Conservation (phyloP, 2,888 invertebrate species). For the Ormia ochracea region DNA sequence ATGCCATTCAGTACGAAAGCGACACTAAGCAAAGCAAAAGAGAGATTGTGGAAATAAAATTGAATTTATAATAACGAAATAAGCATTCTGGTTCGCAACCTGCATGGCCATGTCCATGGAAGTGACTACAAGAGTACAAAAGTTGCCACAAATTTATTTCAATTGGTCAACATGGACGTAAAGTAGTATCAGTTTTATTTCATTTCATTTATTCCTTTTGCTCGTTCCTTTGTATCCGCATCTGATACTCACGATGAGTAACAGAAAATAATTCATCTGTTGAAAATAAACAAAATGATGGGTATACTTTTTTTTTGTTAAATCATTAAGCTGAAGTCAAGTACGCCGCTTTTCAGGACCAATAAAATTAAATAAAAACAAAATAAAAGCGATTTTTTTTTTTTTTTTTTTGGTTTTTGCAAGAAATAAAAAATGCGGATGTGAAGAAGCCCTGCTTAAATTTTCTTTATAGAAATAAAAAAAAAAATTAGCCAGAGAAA, state of each 20-base stretch:
- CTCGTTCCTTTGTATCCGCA: too few relatives aligned
- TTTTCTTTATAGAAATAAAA: slow-evolving; percentile 17
- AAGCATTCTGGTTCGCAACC: background rate
- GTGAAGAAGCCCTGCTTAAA: slow-evolving; percentile 38
- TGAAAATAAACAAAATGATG: slow-evolving; percentile 51
- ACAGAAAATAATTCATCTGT: slow-evolving; percentile 55
- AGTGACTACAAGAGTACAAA: background rate
- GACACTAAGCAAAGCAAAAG: slow-evolving; percentile 11
- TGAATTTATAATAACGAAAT: slow-evolving; percentile 31
- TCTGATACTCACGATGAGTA: slow-evolving; percentile 33
- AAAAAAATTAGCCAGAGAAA: background rate
- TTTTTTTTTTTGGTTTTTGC: too few relatives aligned
- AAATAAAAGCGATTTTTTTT: background rate
- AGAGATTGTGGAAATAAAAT: slow-evolving; percentile 30
- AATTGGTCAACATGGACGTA: slow-evolving; percentile 50
- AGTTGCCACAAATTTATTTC: slow-evolving; percentile 35
- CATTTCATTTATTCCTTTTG: background rate
- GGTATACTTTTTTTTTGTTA: slow-evolving; percentile 28
- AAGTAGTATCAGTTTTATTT: slow-evolving; percentile 35
- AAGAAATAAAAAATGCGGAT: slow-evolving; percentile 47
- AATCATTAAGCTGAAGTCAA: slow-evolving; percentile 43
- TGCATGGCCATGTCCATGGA: slow-evolving; percentile 35
- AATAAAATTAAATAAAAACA: background rate
- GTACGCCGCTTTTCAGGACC: slow-evolving; percentile 47
- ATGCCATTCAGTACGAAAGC: background rate